Conservation (phyloP, 2,888 invertebrate genomes). For the Hirudinaria manillensis region DNA sequence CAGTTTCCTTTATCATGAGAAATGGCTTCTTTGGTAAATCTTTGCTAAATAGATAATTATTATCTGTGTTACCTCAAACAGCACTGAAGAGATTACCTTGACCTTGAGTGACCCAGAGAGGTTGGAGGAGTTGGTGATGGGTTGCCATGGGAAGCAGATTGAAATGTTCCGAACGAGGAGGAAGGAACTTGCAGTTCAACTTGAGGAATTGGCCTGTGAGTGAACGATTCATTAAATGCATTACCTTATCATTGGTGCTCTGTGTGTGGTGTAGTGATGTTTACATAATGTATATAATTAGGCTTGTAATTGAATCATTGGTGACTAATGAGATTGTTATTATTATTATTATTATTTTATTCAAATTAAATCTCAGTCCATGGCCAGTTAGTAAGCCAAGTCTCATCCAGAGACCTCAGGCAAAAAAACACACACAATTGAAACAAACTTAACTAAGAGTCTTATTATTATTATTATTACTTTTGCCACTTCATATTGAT, state of each 20-base stretch:
- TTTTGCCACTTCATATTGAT: background rate
- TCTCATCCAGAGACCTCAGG: too few relatives aligned
- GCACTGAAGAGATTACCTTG: background rate
- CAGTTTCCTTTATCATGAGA: too few relatives aligned
- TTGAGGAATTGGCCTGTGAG: conserved; percentile 9
- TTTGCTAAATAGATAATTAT: too few relatives aligned
- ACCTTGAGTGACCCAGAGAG: conserved; percentile 5
- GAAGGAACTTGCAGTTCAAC: background rate
- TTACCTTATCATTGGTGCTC: too few relatives aligned
- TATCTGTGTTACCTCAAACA: background rate
- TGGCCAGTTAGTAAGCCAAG: too few relatives aligned
- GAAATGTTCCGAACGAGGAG: background rate
- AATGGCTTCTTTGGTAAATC: too few relatives aligned
- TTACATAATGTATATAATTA: background rate
- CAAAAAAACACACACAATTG: background rate
- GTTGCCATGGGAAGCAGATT: background rate
- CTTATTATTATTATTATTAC: conserved; percentile 1
- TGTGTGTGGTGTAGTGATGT: too few relatives aligned
- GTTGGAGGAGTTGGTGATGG: background rate
- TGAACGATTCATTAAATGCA: background rate
- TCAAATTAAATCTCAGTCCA: too few relatives aligned
- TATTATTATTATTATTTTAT: too few relatives aligned
- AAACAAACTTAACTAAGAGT: background rate
- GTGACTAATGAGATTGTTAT: background rate
- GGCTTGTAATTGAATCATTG: too few relatives aligned